Conservation (phyloP, 1,140 invertebrate species). For the Hylaeus anthracinus region DNA sequence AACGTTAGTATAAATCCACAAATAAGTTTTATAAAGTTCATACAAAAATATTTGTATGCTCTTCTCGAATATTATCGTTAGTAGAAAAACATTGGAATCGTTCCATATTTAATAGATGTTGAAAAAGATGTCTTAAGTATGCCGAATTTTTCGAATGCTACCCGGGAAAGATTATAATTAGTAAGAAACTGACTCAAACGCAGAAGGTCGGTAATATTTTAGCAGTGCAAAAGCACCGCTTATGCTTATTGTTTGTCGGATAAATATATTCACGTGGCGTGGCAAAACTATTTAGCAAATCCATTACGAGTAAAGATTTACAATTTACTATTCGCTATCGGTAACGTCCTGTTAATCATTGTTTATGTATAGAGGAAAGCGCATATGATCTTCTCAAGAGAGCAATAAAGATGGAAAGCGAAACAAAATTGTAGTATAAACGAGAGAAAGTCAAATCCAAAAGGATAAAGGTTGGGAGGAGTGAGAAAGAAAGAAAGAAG, state of each 20-base stretch:
- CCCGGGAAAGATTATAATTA: too few species aligned
- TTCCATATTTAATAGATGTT: too few species aligned
- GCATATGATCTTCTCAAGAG: neutral
- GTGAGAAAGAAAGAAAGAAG: neutral
- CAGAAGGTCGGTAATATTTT: slow-evolving; percentile 6
- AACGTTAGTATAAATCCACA: too few species aligned
- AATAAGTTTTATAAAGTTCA: too few species aligned
- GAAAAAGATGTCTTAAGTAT: too few species aligned
- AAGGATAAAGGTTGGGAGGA: neutral
- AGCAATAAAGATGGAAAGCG: neutral
- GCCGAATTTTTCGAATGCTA: too few species aligned
- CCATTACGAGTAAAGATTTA: slow-evolving; percentile 55
- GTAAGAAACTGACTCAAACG: neutral
- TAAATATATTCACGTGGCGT: slow-evolving; percentile 32
- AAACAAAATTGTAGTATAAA: neutral
- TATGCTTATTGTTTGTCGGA: slow-evolving; percentile 1
- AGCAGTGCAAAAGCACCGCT: slow-evolving; percentile 22
- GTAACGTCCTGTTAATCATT: slow-evolving; percentile 38
- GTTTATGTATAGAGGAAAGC: slow-evolving; percentile 37
- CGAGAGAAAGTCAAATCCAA: neutral
- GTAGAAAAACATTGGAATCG: too few species aligned
- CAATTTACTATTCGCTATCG: slow-evolving; percentile 14
- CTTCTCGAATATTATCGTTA: too few species aligned
- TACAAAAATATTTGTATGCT: too few species aligned
- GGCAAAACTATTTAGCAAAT: neutral